Evolutionary conservation across 2,113 vertebrate species (phyloP).

Genomic region (Panthera leo): DNA sequence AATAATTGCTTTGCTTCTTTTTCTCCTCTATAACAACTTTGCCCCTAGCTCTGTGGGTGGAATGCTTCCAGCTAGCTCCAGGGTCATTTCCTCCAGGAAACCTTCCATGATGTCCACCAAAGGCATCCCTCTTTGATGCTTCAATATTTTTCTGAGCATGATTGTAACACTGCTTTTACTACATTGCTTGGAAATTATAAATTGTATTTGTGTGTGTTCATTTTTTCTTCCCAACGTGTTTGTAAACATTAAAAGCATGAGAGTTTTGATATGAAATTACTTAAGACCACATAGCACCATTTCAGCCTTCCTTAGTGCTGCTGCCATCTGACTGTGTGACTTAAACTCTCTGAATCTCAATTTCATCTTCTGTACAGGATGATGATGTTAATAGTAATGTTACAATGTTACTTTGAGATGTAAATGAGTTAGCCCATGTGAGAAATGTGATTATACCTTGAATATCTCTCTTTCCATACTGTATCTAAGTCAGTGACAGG

Average conservation of each 20-base stretch:
- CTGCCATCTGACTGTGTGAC: not conserved
- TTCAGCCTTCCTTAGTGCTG: not conserved
- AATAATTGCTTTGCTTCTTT: too few relatives aligned
- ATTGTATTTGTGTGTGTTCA: not conserved
- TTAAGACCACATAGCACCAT: not conserved
- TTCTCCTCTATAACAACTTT: too few relatives aligned
- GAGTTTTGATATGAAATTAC: constrained; percentile 36
- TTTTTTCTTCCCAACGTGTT: constrained; percentile 3
- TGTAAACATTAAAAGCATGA: not conserved
- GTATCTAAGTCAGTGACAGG: not conserved
- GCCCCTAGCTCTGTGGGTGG: too few relatives aligned
- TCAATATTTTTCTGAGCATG: not conserved
- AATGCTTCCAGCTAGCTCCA: not conserved
- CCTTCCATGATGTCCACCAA: not conserved
- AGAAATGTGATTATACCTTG: constrained; percentile 19
- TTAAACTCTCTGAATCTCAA: not conserved
- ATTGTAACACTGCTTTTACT: not conserved
- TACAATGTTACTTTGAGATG: constrained; percentile 19
- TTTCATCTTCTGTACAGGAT: constrained; percentile 18
- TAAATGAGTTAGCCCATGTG: not conserved
- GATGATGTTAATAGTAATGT: not conserved
- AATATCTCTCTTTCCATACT: not conserved
- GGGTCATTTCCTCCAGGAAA: not conserved
- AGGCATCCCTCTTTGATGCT: not conserved
- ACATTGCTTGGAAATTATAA: too few relatives aligned